Evolutionary conservation across 2,888 invertebrate species (phyloP), one percentile per base, ranked within the genome.

Genomic region (Eledone cirrhosa): DNA sequence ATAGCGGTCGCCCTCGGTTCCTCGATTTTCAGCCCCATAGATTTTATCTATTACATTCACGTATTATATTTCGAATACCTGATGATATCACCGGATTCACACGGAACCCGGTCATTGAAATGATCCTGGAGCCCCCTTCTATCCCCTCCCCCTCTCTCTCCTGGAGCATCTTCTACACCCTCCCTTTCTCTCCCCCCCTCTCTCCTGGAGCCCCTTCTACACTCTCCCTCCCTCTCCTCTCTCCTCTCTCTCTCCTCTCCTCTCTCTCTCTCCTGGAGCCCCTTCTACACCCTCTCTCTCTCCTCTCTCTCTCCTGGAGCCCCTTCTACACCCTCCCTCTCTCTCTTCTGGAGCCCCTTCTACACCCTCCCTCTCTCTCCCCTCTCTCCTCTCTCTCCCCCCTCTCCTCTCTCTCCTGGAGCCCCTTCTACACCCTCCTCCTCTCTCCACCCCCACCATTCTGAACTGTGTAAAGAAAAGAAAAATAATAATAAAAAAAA

Each of bases 121-220:
- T 14, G 14, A 24, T 14, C 27, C 24, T 24, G 24, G 24, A 24
- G 24, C 24, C 24, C 65, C 27, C 65, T n/a, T 3, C 65, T 65
- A 27, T 65, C 65, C 11, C 19, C 11, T 65, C 11, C 24, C 16
- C 27, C 8, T 24, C 0, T 5, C 24, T 5, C 7, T 1, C 2
- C 1, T 1, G 1, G 0, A 1, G 13, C 2, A 3, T 22, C 27
- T 27, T 1, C 22, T 27, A 0, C 2, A 14, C 8, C 16, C 27
- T 65, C 65, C 8, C 65, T 0, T 29, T 8, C 11, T 27, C 27
- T 27, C 27, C 24, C 4, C 7, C 16, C 8, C 3, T 27, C 27
- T 0, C 7, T 16, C 1, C 11, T 16, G 4, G 2, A 8, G 0
- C 27, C 19, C 27, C 19, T 2, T 65, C 27, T 27, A 13, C 4